Evolutionary conservation across 2,797 vertebrate genomes (phyloP), one percentile per base, ranked within the genome.

Genomic region (Thalassophryne amazonica): DNA sequence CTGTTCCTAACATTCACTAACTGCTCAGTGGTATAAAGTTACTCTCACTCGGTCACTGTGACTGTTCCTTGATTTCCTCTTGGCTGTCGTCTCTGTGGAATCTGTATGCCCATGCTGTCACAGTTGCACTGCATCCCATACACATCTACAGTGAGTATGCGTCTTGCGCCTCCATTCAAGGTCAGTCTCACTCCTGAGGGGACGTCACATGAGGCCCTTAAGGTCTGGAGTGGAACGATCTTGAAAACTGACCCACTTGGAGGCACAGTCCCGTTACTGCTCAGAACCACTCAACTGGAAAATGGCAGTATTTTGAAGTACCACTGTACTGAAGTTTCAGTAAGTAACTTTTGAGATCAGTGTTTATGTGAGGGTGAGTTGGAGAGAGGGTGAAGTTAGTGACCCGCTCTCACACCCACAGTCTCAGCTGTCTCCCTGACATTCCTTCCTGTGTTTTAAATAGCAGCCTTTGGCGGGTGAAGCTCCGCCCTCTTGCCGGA

Each of bases 371-470:
- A 41, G 19, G 34, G 25, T 17, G 57, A 20, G 19, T 27, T 28
- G 10, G 29, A 22, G 38, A 10, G 52, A 40, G 37, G 5, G 32
- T 50, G 50, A 43, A 15, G 38, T 24, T 37, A 56, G 41, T 36
- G 23, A 15, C 3, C 20, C 33, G 11, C 31, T n/a, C 17, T 8
- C 15, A 6, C 22, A 16, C 39, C 46, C 33, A 11, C 39, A 14
- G 54, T 24, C 58, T 67, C 85, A 91, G 89, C 87, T 91, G 87
- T 87, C 85, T 60, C 35, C 11, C 51, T 52, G 46, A 84, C 82
- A 89, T 89, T 88, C 83, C 83, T 77, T 23, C 27, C 14, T 34
- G 58, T 3, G 82, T 84, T 89, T 87, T 85, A 90, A 90, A 91
- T 91, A 91, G 86, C 70, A 67, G 47, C 16, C 39, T 38, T 1